These are phyloP conservation scores for Heliocidaris tuberculata DNA, from an alignment of 35 echinoderm and acorn worm genomes.

Conservation along the genomic window DNA sequence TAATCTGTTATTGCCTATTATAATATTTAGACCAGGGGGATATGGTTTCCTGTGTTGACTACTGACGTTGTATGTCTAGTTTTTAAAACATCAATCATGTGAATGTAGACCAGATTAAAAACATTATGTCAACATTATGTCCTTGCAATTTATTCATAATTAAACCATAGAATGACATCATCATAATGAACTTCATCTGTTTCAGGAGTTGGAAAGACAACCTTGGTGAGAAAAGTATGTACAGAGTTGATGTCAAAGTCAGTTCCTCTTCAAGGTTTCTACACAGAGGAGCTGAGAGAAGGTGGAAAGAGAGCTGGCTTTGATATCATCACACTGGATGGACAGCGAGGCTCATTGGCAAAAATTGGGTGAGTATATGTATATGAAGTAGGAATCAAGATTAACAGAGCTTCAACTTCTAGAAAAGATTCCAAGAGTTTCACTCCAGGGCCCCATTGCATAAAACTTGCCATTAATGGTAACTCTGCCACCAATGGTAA, in stretches of 20 bases:
- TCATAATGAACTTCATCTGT: not conserved
- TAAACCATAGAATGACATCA: too few species aligned
- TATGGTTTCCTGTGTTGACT: too few species aligned
- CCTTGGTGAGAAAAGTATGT: slow-evolving; percentile 57
- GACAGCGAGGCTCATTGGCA: slow-evolving; percentile 70
- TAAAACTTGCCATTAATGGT: too few species aligned
- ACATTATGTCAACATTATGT: too few species aligned
- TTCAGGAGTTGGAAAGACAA: slow-evolving; percentile 92
- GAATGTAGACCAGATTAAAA: too few species aligned
- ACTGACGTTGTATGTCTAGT: too few species aligned
- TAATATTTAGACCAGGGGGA: too few species aligned
- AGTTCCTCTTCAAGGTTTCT: slow-evolving; percentile 56
- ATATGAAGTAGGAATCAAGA: not conserved
- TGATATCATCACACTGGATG: slow-evolving; percentile 88
- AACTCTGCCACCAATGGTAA: too few species aligned
- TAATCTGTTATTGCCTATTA: not conserved
- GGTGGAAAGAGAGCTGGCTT: slow-evolving; percentile 78
- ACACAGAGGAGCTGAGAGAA: slow-evolving; percentile 79
- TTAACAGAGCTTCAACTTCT: too few species aligned
- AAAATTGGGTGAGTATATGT: slow-evolving; percentile 64
- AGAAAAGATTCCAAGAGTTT: not conserved
- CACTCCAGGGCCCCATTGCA: too few species aligned
- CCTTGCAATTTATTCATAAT: too few species aligned
- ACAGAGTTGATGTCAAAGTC: slow-evolving; percentile 18
- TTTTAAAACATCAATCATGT: too few species aligned